Evolutionary conservation across 2,113 vertebrate species (phyloP).

Genomic region (Lasiurus borealis): DNA sequence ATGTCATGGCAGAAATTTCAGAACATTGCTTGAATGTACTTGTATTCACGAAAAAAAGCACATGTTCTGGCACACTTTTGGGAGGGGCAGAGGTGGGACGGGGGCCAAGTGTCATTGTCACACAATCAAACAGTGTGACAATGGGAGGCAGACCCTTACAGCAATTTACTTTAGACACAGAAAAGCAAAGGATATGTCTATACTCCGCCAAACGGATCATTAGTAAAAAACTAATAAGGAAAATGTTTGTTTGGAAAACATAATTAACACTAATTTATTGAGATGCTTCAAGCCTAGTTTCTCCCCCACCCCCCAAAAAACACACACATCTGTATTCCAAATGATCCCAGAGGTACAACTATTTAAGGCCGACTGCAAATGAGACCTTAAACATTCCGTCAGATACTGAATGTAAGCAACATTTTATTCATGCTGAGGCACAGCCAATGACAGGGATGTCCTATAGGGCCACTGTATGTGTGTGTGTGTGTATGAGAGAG

Average conservation of each 20-base stretch:
- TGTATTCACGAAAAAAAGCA: neutral
- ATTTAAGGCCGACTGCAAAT: constrained; percentile 60
- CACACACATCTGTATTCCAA: constrained; percentile 47
- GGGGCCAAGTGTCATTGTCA: neutral
- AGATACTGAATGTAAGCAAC: constrained; percentile 51
- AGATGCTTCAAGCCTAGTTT: constrained; percentile 58
- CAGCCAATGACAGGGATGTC: constrained; percentile 27
- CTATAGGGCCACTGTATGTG: neutral
- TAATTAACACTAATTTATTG: constrained; percentile 72
- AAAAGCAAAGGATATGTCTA: neutral
- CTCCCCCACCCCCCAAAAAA: neutral
- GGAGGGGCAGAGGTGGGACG: neutral
- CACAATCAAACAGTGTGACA: neutral
- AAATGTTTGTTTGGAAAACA: constrained; percentile 70
- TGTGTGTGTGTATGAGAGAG: neutral
- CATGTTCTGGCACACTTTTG: neutral
- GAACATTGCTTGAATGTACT: constrained; percentile 61
- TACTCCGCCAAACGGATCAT: constrained; percentile 5
- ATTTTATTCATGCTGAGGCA: constrained; percentile 32
- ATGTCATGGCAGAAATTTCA: constrained; percentile 55
- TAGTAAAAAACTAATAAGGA: constrained; percentile 52
- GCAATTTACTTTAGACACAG: neutral
- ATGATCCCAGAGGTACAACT: constrained; percentile 61
- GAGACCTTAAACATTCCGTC: constrained; percentile 63
- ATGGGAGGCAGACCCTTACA: neutral